Evolutionary conservation across 1,140 invertebrate species (phyloP).

Genomic region (Medauroidea extradentata): DNA sequence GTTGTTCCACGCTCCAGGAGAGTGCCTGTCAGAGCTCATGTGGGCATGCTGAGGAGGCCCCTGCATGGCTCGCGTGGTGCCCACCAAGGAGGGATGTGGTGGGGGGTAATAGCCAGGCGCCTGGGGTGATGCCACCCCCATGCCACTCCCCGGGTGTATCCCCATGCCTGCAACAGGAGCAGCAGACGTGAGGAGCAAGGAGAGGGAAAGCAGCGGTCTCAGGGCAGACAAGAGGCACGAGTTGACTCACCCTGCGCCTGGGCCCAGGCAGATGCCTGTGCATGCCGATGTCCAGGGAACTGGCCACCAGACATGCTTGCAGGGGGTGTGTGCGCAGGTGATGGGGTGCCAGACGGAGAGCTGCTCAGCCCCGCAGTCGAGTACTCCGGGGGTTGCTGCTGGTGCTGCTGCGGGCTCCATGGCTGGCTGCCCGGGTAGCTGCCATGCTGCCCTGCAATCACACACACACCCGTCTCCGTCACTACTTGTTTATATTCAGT

Average conservation of each 20-base stretch:
- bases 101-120: slow-evolving; percentile 6
- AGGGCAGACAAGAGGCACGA: too few relatives aligned
- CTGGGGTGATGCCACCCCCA: slow-evolving; percentile 5
- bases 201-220: neutral
- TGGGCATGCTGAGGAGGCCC: slow-evolving; percentile 12
- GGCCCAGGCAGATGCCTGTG: neutral
- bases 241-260: neutral
- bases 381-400: too few relatives aligned
- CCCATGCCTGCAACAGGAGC: neutral
- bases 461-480: too few relatives aligned
- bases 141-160: slow-evolving; percentile 1
- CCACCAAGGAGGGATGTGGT: slow-evolving; percentile 2
- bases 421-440: neutral
- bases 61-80: neutral
- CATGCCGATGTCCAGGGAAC: slow-evolving; percentile 15
- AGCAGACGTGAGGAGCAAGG: neutral
- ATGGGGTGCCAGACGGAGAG: neutral
- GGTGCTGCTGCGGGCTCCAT: too few relatives aligned
- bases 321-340: slow-evolving; percentile 1
- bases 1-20: slow-evolving; percentile 2
- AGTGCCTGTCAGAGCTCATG: slow-evolving; percentile 6
- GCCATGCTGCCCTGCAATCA: neutral
- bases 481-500: too few relatives aligned
- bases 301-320: slow-evolving; percentile 13
- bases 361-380: too few relatives aligned